Evolutionary conservation across 2,888 invertebrate genomes (phyloP).

Genomic region (Thereva nobilitata): DNA sequence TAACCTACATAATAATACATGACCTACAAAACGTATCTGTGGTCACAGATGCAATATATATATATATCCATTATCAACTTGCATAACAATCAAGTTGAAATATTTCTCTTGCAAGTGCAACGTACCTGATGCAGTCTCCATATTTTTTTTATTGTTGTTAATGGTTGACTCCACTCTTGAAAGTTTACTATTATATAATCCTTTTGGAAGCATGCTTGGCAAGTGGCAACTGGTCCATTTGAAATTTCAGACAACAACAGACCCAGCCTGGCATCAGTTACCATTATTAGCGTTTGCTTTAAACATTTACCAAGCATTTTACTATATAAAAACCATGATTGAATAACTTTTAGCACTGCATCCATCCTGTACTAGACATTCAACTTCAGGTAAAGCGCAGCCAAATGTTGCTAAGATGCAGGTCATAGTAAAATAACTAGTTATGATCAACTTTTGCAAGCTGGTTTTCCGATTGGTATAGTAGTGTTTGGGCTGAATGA

Average conservation of each 20-base stretch:
- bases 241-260: no score
- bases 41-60: slow-evolving; percentile 53
- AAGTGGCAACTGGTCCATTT: not conserved
- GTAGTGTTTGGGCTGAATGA: no score
- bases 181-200: slow-evolving; percentile 27
- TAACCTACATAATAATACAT: slow-evolving; percentile 41
- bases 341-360: slow-evolving; percentile 20
- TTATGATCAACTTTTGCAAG: no score
- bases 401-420: no score
- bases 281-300: no score
- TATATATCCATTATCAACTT: slow-evolving; percentile 23
- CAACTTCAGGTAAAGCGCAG: slow-evolving; percentile 4
- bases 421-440: no score
- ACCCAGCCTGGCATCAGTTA: no score
- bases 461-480: no score
- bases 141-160: slow-evolving; percentile 4
- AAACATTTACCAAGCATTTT: no score
- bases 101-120: slow-evolving; percentile 19
- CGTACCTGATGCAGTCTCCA: slow-evolving; percentile 14
- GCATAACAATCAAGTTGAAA: slow-evolving; percentile 26
- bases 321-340: no score
- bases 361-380: slow-evolving; percentile 23
- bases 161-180: slow-evolving; percentile 8
- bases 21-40: slow-evolving; percentile 55
- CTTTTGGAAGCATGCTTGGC: not conserved